Percentiles rank a stretch among this genome's conserved stretches.
Conservation (phyloP, 1,140 invertebrate genomes). For the Diploscapter pachys region DNA sequence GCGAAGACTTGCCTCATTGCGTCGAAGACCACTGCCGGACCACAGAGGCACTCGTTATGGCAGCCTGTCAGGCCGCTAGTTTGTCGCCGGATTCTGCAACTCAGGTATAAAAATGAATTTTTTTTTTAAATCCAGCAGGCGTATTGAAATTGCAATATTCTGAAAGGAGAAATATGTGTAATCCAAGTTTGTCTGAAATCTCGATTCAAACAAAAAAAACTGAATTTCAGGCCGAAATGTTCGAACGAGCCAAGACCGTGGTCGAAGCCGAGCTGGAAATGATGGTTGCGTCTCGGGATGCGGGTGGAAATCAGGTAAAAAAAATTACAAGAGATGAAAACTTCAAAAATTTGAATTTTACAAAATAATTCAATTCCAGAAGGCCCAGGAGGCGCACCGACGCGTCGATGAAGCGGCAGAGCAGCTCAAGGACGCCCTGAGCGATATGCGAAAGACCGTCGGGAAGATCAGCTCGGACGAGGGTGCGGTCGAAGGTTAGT, state of each 20-base stretch:
- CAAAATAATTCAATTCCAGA: no score
- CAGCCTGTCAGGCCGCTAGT: constrained; percentile 25
- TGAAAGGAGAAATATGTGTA: no score
- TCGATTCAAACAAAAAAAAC: background rate
- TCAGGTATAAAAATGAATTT: no score
- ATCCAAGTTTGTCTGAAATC: no score
- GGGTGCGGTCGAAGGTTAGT: constrained; percentile 64
- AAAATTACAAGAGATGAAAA: no score
- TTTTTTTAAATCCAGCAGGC: no score
- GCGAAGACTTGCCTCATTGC: constrained; percentile 21
- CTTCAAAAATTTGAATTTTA: no score
- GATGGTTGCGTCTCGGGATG: constrained; percentile 79
- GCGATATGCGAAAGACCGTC: constrained; percentile 75
- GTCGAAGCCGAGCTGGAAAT: constrained; percentile 82
- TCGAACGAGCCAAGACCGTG: constrained; percentile 90
- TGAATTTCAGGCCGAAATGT: constrained; percentile 71
- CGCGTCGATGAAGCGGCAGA: constrained; percentile 49
- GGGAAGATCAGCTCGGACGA: constrained; percentile 80
- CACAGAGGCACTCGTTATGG: constrained; percentile 24
- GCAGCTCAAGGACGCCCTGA: constrained; percentile 72
- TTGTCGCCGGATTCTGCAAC: constrained; percentile 8
- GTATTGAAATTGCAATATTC: no score
- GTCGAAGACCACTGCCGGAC: constrained; percentile 28
- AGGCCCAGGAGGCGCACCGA: constrained; percentile 54
- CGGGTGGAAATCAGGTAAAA: constrained; percentile 76